Base-by-base conservation (phyloP, 2,888 invertebrate species). In the Bursaphelenchus okinawaensis region DNA sequence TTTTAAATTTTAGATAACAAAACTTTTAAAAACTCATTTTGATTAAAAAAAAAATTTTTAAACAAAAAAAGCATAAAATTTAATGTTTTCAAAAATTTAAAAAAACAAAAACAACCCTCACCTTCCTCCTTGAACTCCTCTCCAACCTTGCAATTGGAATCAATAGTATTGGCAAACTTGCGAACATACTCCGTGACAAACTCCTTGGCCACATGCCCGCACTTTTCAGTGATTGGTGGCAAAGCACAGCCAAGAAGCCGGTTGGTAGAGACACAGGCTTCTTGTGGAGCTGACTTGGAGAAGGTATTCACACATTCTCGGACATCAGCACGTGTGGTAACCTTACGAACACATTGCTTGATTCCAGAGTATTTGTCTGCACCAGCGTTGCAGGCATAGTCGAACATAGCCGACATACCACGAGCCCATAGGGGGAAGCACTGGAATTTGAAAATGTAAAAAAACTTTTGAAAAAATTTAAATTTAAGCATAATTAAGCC, bases 401-500 rank as follows among this genome's bases (percentile, higher is more conserved):
- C 78, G 67, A 80, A 80, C 80, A 80, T 80, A 50, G 78, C 80
- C n/a, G 68, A 67, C 79, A 80, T 80, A 65, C 80, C 80, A 22
- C 70, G 65, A 20, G 79, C 80, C 80, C 79, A 80, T 23, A 78
- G 62, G 19, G 79, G 78, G 66, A 71, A 72, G 63, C 78, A 78
- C 50, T 64, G 67, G 23, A 2, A 3, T 23, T 19, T 28, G 2
- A 40, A 16, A 6, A 40, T 1, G 6, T 4, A n/a, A 40, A 40
- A n/a, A 6, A 16, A n/a, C 40, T 1, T 40, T 40, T 40, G 40
- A 40, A 40, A 40, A n/a, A 4, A 12, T 40, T 1, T 40, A 40
- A 40, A 40, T 1, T 68, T 68, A n/a, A n/a, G n/a, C n/a, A n/a
- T n/a, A n/a, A n/a, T n/a, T n/a, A n/a, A n/a, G n/a, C n/a, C n/a